Evolutionary conservation across 2,113 vertebrate species (phyloP).

Genomic region (Paramisgurnus dabryanus): DNA sequence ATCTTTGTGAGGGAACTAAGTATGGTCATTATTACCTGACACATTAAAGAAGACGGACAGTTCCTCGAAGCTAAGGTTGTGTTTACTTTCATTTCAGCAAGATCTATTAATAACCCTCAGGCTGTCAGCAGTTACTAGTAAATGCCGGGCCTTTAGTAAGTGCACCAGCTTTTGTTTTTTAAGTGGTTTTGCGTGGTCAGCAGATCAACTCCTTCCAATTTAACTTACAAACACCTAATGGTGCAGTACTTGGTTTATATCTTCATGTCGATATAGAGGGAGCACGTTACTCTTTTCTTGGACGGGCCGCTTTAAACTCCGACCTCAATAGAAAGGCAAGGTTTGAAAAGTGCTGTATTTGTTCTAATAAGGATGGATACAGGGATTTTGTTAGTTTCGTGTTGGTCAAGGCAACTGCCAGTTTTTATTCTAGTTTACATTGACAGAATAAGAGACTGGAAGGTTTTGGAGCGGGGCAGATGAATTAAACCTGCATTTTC

Average conservation of each 20-base stretch:
- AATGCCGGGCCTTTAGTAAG: conserved; percentile 25
- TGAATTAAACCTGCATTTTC: too few relatives aligned
- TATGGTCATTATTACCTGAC: conserved; percentile 45
- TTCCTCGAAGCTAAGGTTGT: conserved; percentile 28
- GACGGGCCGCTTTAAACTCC: neutral
- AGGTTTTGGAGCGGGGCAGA: too few relatives aligned
- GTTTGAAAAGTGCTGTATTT: neutral
- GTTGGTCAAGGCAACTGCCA: too few relatives aligned
- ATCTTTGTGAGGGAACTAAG: conserved; percentile 46
- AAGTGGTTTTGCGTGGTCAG: conserved; percentile 37
- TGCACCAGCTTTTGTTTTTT: conserved; percentile 22
- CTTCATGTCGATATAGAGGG: neutral
- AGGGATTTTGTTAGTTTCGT: too few relatives aligned
- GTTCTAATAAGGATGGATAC: too few relatives aligned
- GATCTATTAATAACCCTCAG: conserved; percentile 44
- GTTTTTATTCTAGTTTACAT: too few relatives aligned
- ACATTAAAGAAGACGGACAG: conserved; percentile 36
- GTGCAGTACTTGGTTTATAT: neutral
- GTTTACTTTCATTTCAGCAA: conserved; percentile 44
- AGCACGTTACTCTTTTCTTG: neutral
- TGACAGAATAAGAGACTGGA: too few relatives aligned
- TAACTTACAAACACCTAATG: conserved; percentile 1
- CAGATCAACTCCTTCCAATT: neutral
- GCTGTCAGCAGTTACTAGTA: conserved; percentile 32
- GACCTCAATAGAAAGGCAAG: neutral